Base-by-base conservation (phyloP, 2,113 vertebrate species). In the Rhinogobius similis region DNA sequence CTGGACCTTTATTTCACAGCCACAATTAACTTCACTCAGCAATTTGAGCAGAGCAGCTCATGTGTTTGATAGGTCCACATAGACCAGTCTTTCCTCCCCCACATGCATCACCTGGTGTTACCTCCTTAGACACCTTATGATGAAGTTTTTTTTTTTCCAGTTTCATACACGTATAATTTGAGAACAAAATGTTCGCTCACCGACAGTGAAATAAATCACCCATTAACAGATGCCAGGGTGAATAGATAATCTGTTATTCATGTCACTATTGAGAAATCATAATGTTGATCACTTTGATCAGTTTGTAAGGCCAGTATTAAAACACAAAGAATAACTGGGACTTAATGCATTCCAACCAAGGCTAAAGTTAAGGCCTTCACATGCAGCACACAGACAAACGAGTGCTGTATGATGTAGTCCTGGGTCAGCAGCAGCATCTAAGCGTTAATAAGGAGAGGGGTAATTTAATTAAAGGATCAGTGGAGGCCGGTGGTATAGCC, bases 391-490 rank as follows among this genome's bases (percentile, higher is more conserved):
- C 48, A 29, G 29, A 29, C 29, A 29, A 29, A 29, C 9, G 5
- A 52, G 9, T n/a, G n/a, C 48, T 10, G 73, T 70, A 82, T 58
- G 53, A 65, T 71, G 77, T 2, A 8, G 78, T 79, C 83, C 78
- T 70, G 78, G 83, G 85, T 82, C 80, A 85, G 82, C 79, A 82
- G 82, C 86, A 84, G 81, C 81, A 89, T 87, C 72, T 79, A 76
- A 89, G 87, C 71, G 79, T 87, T 84, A 86, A 76, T 79, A 91
- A 76, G 82, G 82, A 82, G 29, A 56, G 53, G 77, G 72, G 81
- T 91, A 93, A 94, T 92, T 91, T 76, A 88, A 91, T 92, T 70
- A 91, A 64, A 50, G 78, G 80, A 90, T 87, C 75, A 78, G 85
- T 81, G 80, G 82, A 89, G 68, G 86, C 85, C 87, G 83, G 79